Evolutionary conservation across 2,888 invertebrate species (phyloP), one percentile per base, ranked within the genome.

Genomic region (Pedicia rivosa): DNA sequence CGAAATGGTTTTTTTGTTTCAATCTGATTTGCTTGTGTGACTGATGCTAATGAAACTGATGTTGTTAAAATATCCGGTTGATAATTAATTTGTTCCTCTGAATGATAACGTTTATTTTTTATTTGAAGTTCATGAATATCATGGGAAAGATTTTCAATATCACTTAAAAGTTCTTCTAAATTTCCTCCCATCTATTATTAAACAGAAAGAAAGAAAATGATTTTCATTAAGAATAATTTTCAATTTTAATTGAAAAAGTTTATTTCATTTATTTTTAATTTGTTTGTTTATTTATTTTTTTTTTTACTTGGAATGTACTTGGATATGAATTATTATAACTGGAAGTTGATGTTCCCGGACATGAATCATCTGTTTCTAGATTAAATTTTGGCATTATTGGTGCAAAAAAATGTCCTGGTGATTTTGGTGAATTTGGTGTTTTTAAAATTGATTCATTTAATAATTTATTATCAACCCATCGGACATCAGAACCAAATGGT

Each of bases 121-220:
- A 59, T 33, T 39, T 60, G 59, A 39, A 61, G 54, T 27, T 56
- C 54, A 39, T 57, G 40, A 13, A 60, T 56, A 28, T 60, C 59
- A 37, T 55, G 56, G 2, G 69, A 68, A 37, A 70, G 64, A 0
- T 70, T 66, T 50, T 76, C 74, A 5, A 78, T 75, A 42, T 78
- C 78, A 39, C 74, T 72, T 0, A 78, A 56, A 32, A 78, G 57
- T 41, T 78, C 73, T 46, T 78, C 78, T 28, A 78, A 60, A 49
- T 78, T 78, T 0, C 74, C 75, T 9, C 72, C 72, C 16, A 66
- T 70, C 47, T 63, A n/a, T n/a, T n/a, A n/a, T n/a, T n/a, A n/a
- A n/a, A n/a, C n/a, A n/a, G n/a, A n/a, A n/a, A n/a, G n/a, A n/a
- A n/a, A n/a, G n/a, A n/a, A n/a, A n/a, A n/a, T n/a, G n/a, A n/a